phyloP scores from a whole-genome alignment of 2,797 vertebrate species.

The Fundulus diaphanus region DNA sequence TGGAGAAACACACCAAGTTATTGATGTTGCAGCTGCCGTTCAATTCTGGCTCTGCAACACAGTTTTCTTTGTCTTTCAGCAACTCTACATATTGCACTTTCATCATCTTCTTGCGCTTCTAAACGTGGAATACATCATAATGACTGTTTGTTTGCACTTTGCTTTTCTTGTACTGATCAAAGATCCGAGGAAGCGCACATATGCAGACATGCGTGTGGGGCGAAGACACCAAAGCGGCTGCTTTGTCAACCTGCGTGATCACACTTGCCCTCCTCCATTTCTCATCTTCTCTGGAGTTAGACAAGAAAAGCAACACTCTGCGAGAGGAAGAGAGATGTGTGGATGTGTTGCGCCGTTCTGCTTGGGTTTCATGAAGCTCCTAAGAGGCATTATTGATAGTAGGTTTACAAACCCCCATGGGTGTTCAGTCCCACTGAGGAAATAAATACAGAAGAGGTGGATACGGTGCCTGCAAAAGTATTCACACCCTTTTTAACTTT shows the following conservation, averaged over 20 bases:
- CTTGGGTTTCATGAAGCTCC: conserved; percentile 43
- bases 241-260: conserved; percentile 54
- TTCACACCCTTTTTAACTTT: neutral
- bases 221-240: conserved; percentile 46
- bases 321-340: conserved; percentile 7
- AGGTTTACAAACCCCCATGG: neutral
- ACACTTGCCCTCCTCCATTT: conserved; percentile 51
- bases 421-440: neutral
- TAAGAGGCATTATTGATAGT: neutral
- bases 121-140: conserved; percentile 23
- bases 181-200: conserved; percentile 30
- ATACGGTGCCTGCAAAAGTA: neutral
- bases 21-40: conserved; percentile 31
- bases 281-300: conserved; percentile 43
- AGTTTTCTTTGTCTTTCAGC: conserved; percentile 33
- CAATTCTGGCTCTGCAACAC: conserved; percentile 21
- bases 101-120: conserved; percentile 49
- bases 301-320: conserved; percentile 28
- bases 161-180: conserved; percentile 55
- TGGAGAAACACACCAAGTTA: conserved; percentile 11
- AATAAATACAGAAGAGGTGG: neutral
- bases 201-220: conserved; percentile 40
- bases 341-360: conserved; percentile 11
- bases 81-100: conserved; percentile 28
- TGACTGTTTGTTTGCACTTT: conserved; percentile 46